A percentile compares a stretch with the other conserved stretches of the same genome.
Conservation (phyloP, 2,113 vertebrate genomes). For the Stictonetta naevosa region DNA sequence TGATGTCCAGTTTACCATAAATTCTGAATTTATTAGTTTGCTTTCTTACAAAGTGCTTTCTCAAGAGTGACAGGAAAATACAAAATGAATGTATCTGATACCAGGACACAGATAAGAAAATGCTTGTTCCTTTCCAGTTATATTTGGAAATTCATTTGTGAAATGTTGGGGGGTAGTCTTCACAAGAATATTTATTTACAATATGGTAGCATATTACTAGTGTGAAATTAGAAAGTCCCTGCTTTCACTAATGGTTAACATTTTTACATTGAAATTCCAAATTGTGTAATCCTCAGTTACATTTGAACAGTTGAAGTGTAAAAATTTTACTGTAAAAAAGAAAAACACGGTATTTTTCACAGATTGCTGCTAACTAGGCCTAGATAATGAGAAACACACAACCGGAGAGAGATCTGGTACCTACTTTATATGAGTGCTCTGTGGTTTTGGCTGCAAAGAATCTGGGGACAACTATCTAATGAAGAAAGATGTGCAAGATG, state of each 20-base stretch:
- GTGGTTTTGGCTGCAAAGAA: not conserved
- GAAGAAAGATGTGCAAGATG: not conserved
- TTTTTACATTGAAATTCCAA: not conserved
- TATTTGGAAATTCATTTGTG: not conserved
- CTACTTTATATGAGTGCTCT: not conserved
- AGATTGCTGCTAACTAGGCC: not conserved
- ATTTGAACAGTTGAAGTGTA: not conserved
- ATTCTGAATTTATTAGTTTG: not conserved
- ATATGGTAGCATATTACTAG: not conserved
- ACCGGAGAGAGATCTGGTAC: not conserved
- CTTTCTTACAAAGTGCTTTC: not conserved
- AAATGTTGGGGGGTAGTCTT: not conserved
- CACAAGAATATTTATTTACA: not conserved
- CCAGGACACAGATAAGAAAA: not conserved
- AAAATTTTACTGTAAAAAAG: not conserved
- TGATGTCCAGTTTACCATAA: not conserved
- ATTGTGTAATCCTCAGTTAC: not conserved
- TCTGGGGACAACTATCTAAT: rapidly evolving
- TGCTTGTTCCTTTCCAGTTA: not conserved
- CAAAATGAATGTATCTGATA: not conserved
- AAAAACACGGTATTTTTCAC: not conserved
- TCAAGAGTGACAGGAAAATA: not conserved
- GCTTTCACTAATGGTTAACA: not conserved
- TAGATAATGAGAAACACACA: not conserved
- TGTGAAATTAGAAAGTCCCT: not conserved